Conservation (phyloP, 2,113 vertebrate species). For the Cyanoramphus novaezelandiae region DNA sequence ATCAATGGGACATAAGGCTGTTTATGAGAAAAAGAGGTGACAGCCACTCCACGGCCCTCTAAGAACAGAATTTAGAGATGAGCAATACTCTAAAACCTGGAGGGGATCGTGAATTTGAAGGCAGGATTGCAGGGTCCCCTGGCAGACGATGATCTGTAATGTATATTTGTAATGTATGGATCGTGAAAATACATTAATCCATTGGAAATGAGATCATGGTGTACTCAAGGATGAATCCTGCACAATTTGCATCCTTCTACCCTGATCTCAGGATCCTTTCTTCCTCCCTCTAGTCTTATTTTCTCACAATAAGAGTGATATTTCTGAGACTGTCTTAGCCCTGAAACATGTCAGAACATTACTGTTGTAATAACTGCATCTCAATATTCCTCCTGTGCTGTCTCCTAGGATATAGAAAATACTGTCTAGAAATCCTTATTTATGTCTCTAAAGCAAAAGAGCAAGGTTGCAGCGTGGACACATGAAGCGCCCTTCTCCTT, state of each 20-base stretch:
- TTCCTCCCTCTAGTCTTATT: background rate
- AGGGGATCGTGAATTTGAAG: background rate
- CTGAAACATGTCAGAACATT: conserved; percentile 12
- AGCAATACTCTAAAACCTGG: background rate
- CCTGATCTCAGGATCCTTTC: background rate
- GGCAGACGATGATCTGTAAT: background rate
- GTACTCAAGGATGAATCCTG: background rate
- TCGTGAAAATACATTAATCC: background rate
- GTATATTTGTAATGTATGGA: background rate
- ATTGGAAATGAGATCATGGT: background rate
- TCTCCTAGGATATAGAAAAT: background rate
- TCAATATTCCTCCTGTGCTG: background rate
- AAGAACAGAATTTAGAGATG: background rate
- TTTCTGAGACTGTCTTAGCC: background rate
- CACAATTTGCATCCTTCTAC: background rate
- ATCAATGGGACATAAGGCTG: background rate
- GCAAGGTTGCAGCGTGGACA: background rate
- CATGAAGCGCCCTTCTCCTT: background rate
- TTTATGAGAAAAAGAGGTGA: background rate
- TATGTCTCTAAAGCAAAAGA: background rate
- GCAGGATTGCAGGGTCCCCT: background rate
- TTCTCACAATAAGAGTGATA: background rate
- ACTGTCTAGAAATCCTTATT: background rate
- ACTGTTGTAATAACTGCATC: conserved; percentile 13
- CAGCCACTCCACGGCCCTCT: rapidly evolving